phyloP scores from a whole-genome alignment of 2,797 vertebrate genomes.

The Myripristis murdjan region DNA sequence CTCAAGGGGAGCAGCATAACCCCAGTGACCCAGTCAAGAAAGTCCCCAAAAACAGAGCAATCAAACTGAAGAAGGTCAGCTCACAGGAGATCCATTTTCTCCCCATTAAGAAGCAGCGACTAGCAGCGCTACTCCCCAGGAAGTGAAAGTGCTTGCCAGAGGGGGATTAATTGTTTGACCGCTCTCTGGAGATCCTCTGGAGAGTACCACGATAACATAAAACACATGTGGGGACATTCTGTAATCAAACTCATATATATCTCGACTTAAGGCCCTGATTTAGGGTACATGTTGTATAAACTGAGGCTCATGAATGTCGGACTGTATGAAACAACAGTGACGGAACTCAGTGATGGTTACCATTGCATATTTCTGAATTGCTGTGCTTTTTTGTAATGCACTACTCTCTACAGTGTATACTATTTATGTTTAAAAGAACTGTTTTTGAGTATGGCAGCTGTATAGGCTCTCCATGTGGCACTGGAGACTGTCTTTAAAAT shows the following conservation, averaged over 20 bases:
- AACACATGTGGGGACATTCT: constrained; percentile 62
- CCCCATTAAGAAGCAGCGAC: constrained; percentile 98
- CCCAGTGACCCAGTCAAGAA: constrained; percentile 90
- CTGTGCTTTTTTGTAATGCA: constrained; percentile 41
- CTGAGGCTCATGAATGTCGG: constrained; percentile 44
- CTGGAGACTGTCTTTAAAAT: constrained; percentile 54
- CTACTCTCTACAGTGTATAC: constrained; percentile 27
- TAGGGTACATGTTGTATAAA: constrained; percentile 31
- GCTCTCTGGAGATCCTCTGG: constrained; percentile 52
- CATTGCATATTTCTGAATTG: constrained; percentile 23
- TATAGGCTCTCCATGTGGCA: constrained; percentile 64
- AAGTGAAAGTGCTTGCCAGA: constrained; percentile 86
- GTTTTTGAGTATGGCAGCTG: constrained; percentile 64
- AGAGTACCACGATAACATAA: constrained; percentile 40
- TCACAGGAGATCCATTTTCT: constrained; percentile 99
- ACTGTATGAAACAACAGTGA: constrained; percentile 26
- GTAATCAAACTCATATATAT: constrained; percentile 49
- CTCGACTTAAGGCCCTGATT: constrained; percentile 49
- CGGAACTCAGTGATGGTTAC: constrained; percentile 21
- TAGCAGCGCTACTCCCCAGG: constrained; percentile 95
- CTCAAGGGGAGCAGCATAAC: constrained; percentile 87
- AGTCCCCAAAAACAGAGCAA: constrained; percentile 92
- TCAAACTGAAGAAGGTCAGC: constrained; percentile 99
- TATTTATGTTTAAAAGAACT: constrained; percentile 20
- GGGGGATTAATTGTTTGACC: constrained; percentile 44